These are phyloP conservation scores for Sicus ferrugineus DNA, from an alignment of 2,888 invertebrate species.

Conservation along the genomic window DNA sequence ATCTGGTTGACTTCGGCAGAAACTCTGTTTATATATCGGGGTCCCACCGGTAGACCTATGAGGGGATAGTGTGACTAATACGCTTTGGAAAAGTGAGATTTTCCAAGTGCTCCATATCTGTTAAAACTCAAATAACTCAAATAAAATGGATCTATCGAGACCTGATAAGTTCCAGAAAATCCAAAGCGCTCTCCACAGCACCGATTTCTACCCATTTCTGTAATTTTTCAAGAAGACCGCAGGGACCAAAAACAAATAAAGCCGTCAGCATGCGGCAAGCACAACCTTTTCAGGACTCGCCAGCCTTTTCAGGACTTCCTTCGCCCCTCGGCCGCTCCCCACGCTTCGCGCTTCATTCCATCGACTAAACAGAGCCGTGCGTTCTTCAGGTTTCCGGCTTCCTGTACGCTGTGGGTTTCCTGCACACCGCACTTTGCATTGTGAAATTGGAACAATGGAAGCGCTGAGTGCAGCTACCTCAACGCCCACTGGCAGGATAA, in stretches of 20 bases:
- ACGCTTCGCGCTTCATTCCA: neutral
- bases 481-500: neutral
- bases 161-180: too few relatives aligned
- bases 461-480: neutral
- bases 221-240: constrained; percentile 4
- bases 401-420: constrained; percentile 34
- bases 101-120: too few relatives aligned
- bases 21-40: too few relatives aligned
- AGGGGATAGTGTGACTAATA: too few relatives aligned
- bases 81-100: too few relatives aligned
- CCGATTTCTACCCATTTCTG: too few relatives aligned
- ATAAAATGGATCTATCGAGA: too few relatives aligned
- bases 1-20: too few relatives aligned
- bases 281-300: neutral
- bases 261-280: constrained; percentile 12
- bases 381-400: constrained; percentile 39
- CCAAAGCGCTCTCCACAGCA: too few relatives aligned
- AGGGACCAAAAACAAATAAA: constrained; percentile 4
- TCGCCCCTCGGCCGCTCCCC: neutral
- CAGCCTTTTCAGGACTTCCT: neutral
- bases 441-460: constrained; percentile 15
- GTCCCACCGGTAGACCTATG: too few relatives aligned
- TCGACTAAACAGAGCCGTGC: neutral
- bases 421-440: constrained; percentile 22
- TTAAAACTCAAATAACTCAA: too few relatives aligned